Percentiles rank a stretch among this genome's conserved stretches.
Conservation (phyloP, 2,797 vertebrate species). For the Pampus argenteus region DNA sequence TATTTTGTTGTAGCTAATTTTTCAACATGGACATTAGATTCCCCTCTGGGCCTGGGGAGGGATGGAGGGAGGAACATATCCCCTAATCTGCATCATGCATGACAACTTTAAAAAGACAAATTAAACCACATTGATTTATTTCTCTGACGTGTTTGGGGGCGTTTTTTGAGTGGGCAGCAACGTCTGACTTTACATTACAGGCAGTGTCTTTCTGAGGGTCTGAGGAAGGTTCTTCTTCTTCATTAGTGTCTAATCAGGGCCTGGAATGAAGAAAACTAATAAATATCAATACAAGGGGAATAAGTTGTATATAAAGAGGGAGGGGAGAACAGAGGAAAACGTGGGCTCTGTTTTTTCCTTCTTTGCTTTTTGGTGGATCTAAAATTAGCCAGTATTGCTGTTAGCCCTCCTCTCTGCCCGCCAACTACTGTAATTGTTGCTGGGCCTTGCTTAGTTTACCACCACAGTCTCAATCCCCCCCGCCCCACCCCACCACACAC, state of each 20-base stretch:
- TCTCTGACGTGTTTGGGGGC: slow-evolving; percentile 40
- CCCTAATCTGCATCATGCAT: slow-evolving; percentile 55
- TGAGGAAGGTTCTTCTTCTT: slow-evolving; percentile 34
- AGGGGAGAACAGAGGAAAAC: not conserved
- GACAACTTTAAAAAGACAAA: slow-evolving; percentile 62
- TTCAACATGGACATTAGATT: not conserved
- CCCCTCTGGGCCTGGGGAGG: not conserved
- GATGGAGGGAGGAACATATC: slow-evolving; percentile 16
- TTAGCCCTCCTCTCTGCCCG: not conserved
- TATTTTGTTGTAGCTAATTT: slow-evolving; percentile 4
- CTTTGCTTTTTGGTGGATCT: slow-evolving; percentile 4
- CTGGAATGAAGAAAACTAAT: slow-evolving; percentile 5
- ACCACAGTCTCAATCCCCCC: slow-evolving; percentile 4
- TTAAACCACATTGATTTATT: slow-evolving; percentile 53
- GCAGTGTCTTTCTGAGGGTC: slow-evolving; percentile 34
- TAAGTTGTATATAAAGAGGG: slow-evolving; percentile 11
- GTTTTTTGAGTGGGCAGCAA: slow-evolving; percentile 4
- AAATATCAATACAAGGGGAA: slow-evolving; percentile 17
- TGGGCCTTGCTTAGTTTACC: slow-evolving; percentile 16
- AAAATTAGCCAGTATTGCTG: not conserved
- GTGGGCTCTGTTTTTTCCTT: not conserved
- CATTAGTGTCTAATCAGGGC: slow-evolving; percentile 44
- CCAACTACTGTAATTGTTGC: not conserved
- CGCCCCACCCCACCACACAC: too few species aligned
- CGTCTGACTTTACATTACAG: slow-evolving; percentile 10